Percentiles rank a stretch among this genome's conserved stretches.
Conservation (phyloP, 2,113 vertebrate genomes). For the Lota lota region DNA sequence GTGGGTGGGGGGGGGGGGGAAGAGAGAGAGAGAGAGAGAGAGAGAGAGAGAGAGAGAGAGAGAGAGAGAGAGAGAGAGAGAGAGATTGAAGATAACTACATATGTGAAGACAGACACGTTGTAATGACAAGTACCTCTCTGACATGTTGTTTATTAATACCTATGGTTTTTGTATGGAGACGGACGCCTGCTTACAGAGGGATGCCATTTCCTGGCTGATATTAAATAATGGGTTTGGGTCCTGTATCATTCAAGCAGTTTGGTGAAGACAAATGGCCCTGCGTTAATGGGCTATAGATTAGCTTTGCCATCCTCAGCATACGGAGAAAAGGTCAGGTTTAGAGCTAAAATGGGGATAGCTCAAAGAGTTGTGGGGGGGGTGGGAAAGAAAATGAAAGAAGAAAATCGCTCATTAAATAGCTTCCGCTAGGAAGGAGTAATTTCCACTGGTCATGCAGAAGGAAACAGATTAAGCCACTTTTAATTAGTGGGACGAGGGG, state of each 20-base stretch:
- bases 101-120: constrained; percentile 27
- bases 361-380: constrained; percentile 37
- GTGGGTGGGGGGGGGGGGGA: neutral
- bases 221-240: constrained; percentile 17
- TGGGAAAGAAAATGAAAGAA: neutral
- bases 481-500: constrained; percentile 42
- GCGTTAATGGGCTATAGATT: constrained; percentile 52
- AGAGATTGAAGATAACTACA: neutral
- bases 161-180: constrained; percentile 40
- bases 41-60: constrained; percentile 10
- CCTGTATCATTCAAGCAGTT: constrained; percentile 24
- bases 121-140: neutral
- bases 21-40: constrained; percentile 5
- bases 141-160: constrained; percentile 58
- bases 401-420: constrained; percentile 54
- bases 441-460: constrained; percentile 33
- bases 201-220: neutral
- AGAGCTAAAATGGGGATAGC: constrained; percentile 48
- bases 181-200: constrained; percentile 2
- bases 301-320: constrained; percentile 30
- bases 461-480: constrained; percentile 50
- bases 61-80: constrained; percentile 25
- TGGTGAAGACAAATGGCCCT: constrained; percentile 42
- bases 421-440: constrained; percentile 34
- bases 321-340: constrained; percentile 55